Conservation (phyloP, 2,888 invertebrate species). For the Lithophane socia region DNA sequence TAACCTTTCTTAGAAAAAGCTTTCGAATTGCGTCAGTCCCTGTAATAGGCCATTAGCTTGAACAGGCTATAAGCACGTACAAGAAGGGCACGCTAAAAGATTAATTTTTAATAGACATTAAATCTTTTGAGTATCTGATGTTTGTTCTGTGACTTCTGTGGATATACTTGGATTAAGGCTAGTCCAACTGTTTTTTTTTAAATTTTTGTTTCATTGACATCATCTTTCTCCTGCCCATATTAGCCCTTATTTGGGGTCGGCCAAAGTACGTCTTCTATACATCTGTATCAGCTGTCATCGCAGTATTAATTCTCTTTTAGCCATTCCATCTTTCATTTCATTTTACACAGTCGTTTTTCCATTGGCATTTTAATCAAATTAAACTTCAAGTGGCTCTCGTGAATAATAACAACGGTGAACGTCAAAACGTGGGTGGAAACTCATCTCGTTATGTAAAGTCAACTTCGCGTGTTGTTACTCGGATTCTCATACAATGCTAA, state of each 20-base stretch:
- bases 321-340: neutral
- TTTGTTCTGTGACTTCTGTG: neutral
- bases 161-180: neutral
- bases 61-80: neutral
- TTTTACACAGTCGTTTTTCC: neutral
- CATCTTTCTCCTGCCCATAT: too few species aligned
- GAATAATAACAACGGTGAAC: slow-evolving; percentile 22
- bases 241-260: neutral
- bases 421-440: slow-evolving; percentile 57
- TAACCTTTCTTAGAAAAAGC: slow-evolving; percentile 45
- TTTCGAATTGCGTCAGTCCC: slow-evolving; percentile 35
- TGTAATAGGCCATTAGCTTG: slow-evolving; percentile 20
- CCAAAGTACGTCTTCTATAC: neutral
- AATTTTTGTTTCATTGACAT: neutral
- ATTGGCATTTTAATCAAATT: slow-evolving; percentile 26
- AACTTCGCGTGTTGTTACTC: slow-evolving; percentile 53
- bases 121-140: neutral
- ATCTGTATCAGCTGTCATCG: too few species aligned
- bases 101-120: neutral
- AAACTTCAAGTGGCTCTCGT: slow-evolving; percentile 16
- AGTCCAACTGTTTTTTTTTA: neutral
- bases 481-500: slow-evolving; percentile 50
- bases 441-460: slow-evolving; percentile 63
- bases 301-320: neutral
- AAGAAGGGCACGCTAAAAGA: neutral